Evolutionary conservation across 2,888 invertebrate genomes (phyloP), one percentile per base, ranked within the genome.

Genomic region (Apotomis turbidana): DNA sequence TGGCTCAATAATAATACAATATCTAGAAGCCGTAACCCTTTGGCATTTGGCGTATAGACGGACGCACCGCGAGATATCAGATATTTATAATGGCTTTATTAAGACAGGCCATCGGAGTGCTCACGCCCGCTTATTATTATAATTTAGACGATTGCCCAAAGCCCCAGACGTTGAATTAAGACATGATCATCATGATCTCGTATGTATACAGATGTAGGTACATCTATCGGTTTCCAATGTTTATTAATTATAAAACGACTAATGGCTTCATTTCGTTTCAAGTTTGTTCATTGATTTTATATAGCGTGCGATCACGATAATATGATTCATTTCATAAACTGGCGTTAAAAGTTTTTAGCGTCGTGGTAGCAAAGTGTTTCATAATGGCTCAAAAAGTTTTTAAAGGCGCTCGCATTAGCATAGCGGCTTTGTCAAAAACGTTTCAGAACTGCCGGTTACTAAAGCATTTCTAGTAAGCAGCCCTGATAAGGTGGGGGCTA

Each of bases 81-180:
- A 91, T 91, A 91, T 92, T 89, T 92, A 89, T 93, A 93, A 93
- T 93, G 90, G 88, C 93, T 93, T 91, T 92, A 93, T 93, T 91
- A 92, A 92, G 90, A 87, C 88, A 83, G 86, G 86, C 88, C 85
- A 88, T 88, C 85, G 87, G 80, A 83, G 86, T 87, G 86, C 88
- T 90, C 90, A 90, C 91, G 88, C 91, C 90, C 92, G 90, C 89
- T 93, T 93, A 93, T 93, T 93, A 93, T 91, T 89, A 90, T 93
- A 93, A 93, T 93, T 90, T 91, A 93, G 91, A 91, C 90, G 90
- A 89, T 85, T 91, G 91, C 91, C 92, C 85, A 90, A 90, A 93
- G 91, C 90, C 85, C 82, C 83, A 80, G 80, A 81, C 84, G 79
- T 79, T 79, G 86, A 90, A 93, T 93, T 90, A 93, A 93, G 93